Evolutionary conservation across 2,113 vertebrate genomes (phyloP).

Genomic region (Gallinago undulata): DNA sequence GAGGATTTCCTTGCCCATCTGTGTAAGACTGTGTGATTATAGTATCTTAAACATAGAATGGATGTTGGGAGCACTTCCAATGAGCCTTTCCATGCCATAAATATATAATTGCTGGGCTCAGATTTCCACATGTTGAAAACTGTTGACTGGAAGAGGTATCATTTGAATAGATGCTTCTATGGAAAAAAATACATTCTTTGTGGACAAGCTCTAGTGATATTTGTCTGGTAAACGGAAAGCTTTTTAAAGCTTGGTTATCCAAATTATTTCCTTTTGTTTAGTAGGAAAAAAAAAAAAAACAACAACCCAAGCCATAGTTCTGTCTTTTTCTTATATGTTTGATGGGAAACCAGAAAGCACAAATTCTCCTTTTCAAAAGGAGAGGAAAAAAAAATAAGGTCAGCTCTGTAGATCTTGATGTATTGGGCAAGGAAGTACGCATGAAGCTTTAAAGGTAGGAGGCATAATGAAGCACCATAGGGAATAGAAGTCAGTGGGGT

Average conservation of each 20-base stretch:
- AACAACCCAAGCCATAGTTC: not conserved
- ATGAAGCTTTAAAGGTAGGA: constrained; percentile 17
- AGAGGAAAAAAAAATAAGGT: not conserved
- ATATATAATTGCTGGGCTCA: not conserved
- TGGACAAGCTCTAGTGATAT: not conserved
- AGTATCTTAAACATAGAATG: not conserved
- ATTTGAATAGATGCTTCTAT: not conserved
- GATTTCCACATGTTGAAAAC: not conserved
- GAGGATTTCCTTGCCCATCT: not conserved
- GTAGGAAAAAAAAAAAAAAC: not conserved
- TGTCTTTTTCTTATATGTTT: not conserved
- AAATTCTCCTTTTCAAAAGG: not conserved
- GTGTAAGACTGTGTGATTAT: not conserved
- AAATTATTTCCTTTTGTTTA: not conserved
- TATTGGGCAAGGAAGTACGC: constrained; percentile 21
- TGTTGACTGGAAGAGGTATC: not conserved
- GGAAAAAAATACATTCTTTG: not conserved
- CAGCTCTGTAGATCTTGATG: not conserved
- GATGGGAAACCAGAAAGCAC: constrained; percentile 4
- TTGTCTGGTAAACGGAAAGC: not conserved
- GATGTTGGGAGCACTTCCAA: not conserved
- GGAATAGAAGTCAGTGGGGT: constrained; percentile 46
- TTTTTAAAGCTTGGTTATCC: not conserved
- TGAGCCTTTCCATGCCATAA: not conserved
- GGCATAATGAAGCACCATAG: not conserved